Percentiles rank a stretch among this genome's conserved stretches.
These are phyloP conservation scores for Barnardius zonarius DNA, from an alignment of 2,113 vertebrate species.

Conservation along the genomic window DNA sequence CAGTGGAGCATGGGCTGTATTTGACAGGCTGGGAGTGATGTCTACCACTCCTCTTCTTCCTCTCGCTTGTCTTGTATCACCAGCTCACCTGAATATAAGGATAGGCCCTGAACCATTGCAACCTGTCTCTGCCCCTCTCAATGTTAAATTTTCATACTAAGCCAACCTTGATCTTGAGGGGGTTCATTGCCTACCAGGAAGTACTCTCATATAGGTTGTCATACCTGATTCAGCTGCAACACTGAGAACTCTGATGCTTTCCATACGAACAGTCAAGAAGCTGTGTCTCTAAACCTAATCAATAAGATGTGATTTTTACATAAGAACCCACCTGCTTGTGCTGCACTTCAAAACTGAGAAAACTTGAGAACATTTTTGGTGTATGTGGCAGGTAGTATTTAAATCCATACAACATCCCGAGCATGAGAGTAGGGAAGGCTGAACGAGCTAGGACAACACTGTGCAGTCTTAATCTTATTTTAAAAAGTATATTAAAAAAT, in stretches of 20 bases:
- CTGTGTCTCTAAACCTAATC: not conserved
- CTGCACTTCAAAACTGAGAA: not conserved
- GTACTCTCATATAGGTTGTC: rapidly evolving
- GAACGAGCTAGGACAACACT: not conserved
- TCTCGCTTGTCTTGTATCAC: not conserved
- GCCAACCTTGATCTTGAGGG: rapidly evolving
- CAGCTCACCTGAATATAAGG: not conserved
- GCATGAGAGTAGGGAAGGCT: not conserved
- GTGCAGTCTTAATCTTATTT: not conserved
- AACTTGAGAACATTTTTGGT: not conserved
- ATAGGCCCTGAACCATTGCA: not conserved
- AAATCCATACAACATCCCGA: not conserved
- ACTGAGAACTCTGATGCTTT: not conserved
- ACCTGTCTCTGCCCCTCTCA: not conserved
- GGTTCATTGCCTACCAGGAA: not conserved
- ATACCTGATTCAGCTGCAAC: not conserved
- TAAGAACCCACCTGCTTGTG: not conserved
- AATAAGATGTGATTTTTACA: not conserved
- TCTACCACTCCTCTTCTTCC: not conserved
- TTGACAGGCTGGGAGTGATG: not conserved
- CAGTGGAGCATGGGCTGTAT: not conserved
- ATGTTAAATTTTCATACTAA: not conserved
- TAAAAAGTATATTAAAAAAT: not conserved
- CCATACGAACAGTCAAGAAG: not conserved
- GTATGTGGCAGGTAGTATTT: not conserved